phyloP scores from a whole-genome alignment of 2,888 invertebrate species.

The Dasysyrphus tricinctus region DNA sequence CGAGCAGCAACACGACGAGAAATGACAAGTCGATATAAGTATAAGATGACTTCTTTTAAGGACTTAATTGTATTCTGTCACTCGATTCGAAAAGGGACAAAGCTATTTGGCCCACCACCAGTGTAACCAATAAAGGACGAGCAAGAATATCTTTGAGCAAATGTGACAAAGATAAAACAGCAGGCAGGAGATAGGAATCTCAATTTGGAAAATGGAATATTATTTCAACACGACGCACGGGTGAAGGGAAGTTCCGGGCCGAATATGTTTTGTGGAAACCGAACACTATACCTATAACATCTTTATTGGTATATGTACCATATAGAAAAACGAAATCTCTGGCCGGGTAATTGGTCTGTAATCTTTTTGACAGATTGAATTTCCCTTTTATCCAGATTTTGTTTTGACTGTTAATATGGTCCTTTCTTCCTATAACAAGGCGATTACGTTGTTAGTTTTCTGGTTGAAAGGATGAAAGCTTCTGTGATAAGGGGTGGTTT shows the following conservation, averaged over 20 bases:
- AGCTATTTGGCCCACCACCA: constrained; percentile 25
- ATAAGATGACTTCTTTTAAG: constrained; percentile 50
- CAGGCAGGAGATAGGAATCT: constrained; percentile 51
- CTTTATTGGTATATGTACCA: neutral
- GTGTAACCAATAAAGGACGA: neutral
- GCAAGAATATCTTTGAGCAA: constrained; percentile 7
- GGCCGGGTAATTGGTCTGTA: constrained; percentile 83
- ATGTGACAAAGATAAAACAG: constrained; percentile 56
- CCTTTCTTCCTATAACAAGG: constrained; percentile 59
- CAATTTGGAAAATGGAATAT: constrained; percentile 60
- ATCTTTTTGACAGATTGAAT: constrained; percentile 84
- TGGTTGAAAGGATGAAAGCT: constrained; percentile 38
- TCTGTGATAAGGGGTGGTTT: constrained; percentile 11
- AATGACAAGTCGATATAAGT: constrained; percentile 49
- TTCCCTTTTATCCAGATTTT: constrained; percentile 84
- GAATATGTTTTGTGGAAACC: constrained; percentile 57
- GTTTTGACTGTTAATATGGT: constrained; percentile 81
- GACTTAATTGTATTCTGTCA: constrained; percentile 50
- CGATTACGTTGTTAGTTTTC: constrained; percentile 66
- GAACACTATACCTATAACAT: constrained; percentile 57
- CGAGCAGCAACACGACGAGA: neutral
- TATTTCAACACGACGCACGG: constrained; percentile 23
- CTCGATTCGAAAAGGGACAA: constrained; percentile 15
- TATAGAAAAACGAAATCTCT: constrained; percentile 66
- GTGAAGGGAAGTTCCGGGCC: constrained; percentile 3